Conservation (phyloP, 1,140 invertebrate species). For the Myzus persicae region DNA sequence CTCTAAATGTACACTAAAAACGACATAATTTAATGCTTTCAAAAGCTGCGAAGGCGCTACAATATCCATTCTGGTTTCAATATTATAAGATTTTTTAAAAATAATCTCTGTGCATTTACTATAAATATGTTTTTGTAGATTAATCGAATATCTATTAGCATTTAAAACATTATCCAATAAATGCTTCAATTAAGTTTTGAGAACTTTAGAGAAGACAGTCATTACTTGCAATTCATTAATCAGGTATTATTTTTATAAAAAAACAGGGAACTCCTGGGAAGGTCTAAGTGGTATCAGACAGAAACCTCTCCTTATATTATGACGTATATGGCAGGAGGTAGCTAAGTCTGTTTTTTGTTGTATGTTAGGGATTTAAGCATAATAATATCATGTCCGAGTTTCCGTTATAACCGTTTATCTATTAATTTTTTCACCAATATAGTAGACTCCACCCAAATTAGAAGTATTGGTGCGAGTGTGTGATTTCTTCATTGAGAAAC, state of each 20-base stretch:
- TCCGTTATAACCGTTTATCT: background rate
- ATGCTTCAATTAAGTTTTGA: background rate
- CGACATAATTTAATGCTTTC: background rate
- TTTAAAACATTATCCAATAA: background rate
- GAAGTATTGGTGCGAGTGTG: background rate
- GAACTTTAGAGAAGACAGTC: background rate
- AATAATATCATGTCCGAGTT: background rate
- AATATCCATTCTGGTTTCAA: background rate
- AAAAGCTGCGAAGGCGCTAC: background rate
- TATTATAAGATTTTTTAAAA: background rate
- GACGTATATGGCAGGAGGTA: background rate
- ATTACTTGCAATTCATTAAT: too few relatives aligned
- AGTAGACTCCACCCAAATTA: background rate
- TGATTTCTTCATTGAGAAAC: background rate
- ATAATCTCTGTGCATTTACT: background rate
- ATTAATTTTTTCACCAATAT: background rate
- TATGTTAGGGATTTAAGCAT: background rate
- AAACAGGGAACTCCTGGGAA: background rate
- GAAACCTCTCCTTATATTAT: background rate
- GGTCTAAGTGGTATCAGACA: background rate
- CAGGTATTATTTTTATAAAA: background rate
- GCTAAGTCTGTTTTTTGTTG: background rate
- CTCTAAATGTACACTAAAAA: background rate
- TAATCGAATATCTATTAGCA: background rate
- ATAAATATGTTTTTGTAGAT: background rate